These are phyloP conservation scores for Agrochola macilenta DNA, from an alignment of 2,888 invertebrate genomes.

Conservation along the genomic window DNA sequence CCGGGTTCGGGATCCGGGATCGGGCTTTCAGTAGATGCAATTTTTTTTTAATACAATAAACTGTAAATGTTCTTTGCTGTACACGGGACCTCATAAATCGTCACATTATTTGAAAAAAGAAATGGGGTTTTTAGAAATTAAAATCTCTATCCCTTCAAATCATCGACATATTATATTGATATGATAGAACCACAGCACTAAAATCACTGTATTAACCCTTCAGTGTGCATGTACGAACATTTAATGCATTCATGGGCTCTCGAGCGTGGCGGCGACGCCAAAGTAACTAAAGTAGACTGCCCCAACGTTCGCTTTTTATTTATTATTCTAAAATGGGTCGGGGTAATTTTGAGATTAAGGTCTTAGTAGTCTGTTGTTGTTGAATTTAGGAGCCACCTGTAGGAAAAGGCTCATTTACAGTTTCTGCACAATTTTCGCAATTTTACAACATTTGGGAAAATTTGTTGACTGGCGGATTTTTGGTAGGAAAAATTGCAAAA, in stretches of 20 bases:
- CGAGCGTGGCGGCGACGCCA: constrained; percentile 87
- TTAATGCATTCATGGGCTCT: constrained; percentile 89
- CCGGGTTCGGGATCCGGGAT: too few species aligned
- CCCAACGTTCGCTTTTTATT: constrained; percentile 79
- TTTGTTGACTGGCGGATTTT: neutral
- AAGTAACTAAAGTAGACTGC: constrained; percentile 84
- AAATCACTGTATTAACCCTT: constrained; percentile 77
- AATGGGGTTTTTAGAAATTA: too few species aligned
- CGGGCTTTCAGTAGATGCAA: too few species aligned
- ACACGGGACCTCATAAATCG: too few species aligned
- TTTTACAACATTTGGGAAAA: neutral
- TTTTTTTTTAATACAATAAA: too few species aligned
- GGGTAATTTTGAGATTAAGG: constrained; percentile 79
- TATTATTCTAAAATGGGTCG: constrained; percentile 87
- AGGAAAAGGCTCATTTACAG: neutral
- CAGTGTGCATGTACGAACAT: constrained; percentile 75
- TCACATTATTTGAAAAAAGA: too few species aligned
- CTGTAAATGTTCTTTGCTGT: too few species aligned
- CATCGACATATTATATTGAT: constrained; percentile 13
- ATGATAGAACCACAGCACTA: constrained; percentile 42
- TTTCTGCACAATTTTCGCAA: neutral
- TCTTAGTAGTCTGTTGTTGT: constrained; percentile 46
- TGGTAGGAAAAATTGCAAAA: neutral
- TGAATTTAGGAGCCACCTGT: constrained; percentile 51
- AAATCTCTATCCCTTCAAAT: neutral